phyloP scores from a whole-genome alignment of 1,140 invertebrate genomes.

The Aphelinus certus region DNA sequence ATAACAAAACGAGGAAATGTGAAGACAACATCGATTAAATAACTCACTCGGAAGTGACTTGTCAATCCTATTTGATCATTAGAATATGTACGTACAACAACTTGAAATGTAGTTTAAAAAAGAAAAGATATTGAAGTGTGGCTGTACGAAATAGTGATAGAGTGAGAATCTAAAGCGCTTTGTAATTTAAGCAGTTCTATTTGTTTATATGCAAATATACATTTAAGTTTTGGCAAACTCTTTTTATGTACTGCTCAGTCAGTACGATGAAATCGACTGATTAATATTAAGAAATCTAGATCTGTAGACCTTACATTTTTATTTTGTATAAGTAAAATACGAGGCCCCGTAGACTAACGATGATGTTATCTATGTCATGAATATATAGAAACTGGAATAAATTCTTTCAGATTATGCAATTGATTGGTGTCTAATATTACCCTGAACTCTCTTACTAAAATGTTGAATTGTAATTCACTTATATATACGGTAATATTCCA shows the following conservation, averaged over 20 bases:
- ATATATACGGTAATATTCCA: too few relatives aligned
- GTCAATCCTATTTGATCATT: slow-evolving; percentile 21
- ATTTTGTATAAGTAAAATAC: slow-evolving; percentile 10
- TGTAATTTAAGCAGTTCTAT: slow-evolving; percentile 12
- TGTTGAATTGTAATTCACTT: too few relatives aligned
- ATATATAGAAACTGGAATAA: too few relatives aligned
- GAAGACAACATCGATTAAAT: slow-evolving; percentile 2
- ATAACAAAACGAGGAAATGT: slow-evolving; percentile 6
- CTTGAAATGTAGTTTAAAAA: not conserved
- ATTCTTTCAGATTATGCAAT: too few relatives aligned
- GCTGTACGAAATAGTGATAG: not conserved
- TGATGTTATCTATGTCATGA: too few relatives aligned
- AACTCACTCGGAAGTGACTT: slow-evolving; percentile 34
- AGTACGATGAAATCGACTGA: slow-evolving; percentile 29
- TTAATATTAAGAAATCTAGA: slow-evolving; percentile 33
- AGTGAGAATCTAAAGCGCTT: slow-evolving; percentile 19
- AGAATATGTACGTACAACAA: not conserved
- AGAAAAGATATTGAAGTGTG: not conserved
- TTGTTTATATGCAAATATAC: slow-evolving; percentile 18
- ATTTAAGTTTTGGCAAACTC: not conserved
- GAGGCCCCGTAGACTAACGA: too few relatives aligned
- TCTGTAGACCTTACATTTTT: slow-evolving; percentile 25
- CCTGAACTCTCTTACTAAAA: too few relatives aligned
- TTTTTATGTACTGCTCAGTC: slow-evolving; percentile 18
- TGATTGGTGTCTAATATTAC: too few relatives aligned